Conservation (phyloP, 2,888 invertebrate genomes). For the Rhyacophila evoluta region DNA sequence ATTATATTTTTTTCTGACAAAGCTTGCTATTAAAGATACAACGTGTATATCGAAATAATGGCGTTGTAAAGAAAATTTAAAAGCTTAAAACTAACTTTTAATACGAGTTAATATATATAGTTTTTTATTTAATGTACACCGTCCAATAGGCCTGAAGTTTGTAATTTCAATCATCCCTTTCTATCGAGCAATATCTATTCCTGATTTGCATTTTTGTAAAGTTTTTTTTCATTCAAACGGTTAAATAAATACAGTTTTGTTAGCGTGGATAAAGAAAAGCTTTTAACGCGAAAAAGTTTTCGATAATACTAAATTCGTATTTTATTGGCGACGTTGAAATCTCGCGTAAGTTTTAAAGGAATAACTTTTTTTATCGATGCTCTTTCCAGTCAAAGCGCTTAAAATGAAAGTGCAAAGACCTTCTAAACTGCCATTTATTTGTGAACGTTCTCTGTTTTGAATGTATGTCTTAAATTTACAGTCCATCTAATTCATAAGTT, state of each 20-base stretch:
- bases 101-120: no score
- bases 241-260: conserved; percentile 4
- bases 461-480: background rate
- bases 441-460: background rate
- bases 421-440: conserved; percentile 22
- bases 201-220: no score
- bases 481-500: no score
- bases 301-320: conserved; percentile 17
- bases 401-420: conserved; percentile 24
- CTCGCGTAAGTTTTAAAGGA: conserved; percentile 24
- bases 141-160: no score
- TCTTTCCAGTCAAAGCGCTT: conserved; percentile 24
- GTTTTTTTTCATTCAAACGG: background rate
- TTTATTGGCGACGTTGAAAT: conserved; percentile 20
- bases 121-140: no score
- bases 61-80: no score
- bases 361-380: conserved; percentile 17
- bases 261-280: conserved; percentile 18
- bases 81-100: no score
- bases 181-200: no score
- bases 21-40: no score
- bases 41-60: no score
- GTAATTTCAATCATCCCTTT: no score
- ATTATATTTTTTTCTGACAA: no score
- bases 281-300: conserved; percentile 29